Evolutionary conservation across 1,140 invertebrate species (phyloP).

Genomic region (Leguminivora glycinivorella): DNA sequence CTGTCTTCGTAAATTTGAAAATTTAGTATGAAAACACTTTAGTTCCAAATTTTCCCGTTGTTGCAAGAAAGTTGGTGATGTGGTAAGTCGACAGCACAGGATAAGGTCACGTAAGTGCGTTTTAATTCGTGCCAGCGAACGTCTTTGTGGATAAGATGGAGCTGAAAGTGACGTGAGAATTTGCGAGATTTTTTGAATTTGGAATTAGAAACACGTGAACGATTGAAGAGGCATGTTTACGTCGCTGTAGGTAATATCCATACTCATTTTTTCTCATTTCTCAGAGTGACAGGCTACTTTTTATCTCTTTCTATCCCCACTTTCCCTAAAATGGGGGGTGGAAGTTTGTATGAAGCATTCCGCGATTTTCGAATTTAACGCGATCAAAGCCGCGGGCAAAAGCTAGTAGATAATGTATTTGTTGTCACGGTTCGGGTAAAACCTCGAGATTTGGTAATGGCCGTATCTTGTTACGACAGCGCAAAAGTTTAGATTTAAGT

Average conservation of each 20-base stretch:
- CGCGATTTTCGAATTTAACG: too few species aligned
- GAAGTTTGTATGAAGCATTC: too few species aligned
- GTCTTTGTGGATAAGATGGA: conserved; percentile 60
- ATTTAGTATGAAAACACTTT: background rate
- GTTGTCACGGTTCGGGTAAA: conserved; percentile 1
- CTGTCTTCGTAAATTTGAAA: background rate
- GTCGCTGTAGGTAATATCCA: conserved; percentile 2
- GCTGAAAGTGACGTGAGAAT: conserved; percentile 64
- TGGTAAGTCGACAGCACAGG: conserved; percentile 39
- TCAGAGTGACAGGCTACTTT: too few species aligned
- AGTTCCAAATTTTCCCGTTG: background rate
- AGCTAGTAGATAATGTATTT: background rate
- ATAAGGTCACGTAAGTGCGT: conserved; percentile 44
- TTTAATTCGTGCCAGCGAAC: conserved; percentile 2
- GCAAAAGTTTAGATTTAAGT: too few species aligned
- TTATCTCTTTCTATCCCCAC: too few species aligned
- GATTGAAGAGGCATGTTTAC: background rate
- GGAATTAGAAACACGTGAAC: background rate
- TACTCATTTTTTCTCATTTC: too few species aligned
- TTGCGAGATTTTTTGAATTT: conserved; percentile 28
- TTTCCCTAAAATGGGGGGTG: too few species aligned
- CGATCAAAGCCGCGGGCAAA: too few species aligned
- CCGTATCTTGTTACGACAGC: too few species aligned
- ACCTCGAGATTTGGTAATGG: background rate
- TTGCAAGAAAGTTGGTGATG: background rate